These are phyloP conservation scores for Sipha flava DNA, from an alignment of 1,140 invertebrate species.

Conservation along the genomic window DNA sequence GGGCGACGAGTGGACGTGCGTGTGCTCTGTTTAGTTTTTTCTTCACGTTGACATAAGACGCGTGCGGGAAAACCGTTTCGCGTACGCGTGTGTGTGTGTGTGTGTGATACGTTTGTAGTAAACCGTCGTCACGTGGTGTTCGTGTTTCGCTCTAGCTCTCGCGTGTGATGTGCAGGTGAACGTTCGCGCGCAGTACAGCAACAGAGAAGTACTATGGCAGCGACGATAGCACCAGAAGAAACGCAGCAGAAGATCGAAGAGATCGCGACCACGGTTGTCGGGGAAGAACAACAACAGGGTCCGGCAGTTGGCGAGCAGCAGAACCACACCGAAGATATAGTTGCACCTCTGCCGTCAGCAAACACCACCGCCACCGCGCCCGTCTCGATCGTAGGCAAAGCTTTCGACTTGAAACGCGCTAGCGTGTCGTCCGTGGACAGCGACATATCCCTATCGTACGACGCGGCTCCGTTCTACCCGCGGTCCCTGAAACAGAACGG, in stretches of 20 bases:
- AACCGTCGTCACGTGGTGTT: background rate
- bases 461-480: slow-evolving; percentile 41
- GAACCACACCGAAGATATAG: background rate
- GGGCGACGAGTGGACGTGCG: background rate
- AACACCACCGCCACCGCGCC: slow-evolving; percentile 43
- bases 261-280: background rate
- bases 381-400: slow-evolving; percentile 44
- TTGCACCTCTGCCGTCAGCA: background rate
- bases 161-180: slow-evolving; percentile 26
- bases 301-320: background rate
- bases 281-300: background rate
- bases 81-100: background rate
- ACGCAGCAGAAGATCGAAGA: background rate
- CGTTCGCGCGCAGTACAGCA: background rate
- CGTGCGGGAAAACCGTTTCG: background rate
- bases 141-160: background rate
- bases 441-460: slow-evolving; percentile 52
- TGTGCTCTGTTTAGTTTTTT: background rate
- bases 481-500: slow-evolving; percentile 39
- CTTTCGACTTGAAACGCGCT: slow-evolving; percentile 51
- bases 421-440: slow-evolving; percentile 58
- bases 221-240: background rate
- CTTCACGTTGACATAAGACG: background rate
- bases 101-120: background rate
- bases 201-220: slow-evolving; percentile 25